A percentile compares a stretch with the other conserved stretches of the same genome.
These are phyloP conservation scores for Cacoxenus indagator DNA, from an alignment of 2,888 invertebrate genomes.

Conservation along the genomic window DNA sequence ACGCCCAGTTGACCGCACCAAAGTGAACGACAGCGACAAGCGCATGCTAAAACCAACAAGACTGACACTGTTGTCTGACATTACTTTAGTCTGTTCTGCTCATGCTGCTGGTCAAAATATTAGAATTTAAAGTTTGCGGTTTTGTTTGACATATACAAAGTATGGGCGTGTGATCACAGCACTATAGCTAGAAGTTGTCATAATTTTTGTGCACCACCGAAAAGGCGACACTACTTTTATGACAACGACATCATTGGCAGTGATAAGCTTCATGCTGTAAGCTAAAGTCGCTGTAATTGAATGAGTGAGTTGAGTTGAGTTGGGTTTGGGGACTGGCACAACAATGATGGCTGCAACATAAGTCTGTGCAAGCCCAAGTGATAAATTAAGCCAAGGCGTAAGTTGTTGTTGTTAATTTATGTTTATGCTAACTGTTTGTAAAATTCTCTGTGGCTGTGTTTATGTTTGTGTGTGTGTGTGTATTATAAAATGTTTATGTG, in stretches of 20 bases:
- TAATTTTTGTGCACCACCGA: constrained; percentile 1
- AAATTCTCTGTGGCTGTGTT: background rate
- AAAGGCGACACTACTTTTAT: background rate
- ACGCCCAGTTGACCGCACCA: background rate
- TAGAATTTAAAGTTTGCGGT: constrained; percentile 18
- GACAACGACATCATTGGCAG: background rate
- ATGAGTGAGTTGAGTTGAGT: too few species aligned
- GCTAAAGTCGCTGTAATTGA: background rate
- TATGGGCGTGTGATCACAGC: background rate
- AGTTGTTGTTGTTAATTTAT: background rate
- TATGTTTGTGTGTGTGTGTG: background rate
- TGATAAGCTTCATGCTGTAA: background rate
- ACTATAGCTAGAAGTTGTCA: background rate
- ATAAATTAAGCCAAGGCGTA: background rate
- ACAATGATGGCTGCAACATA: too few species aligned
- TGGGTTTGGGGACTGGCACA: too few species aligned
- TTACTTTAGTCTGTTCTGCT: background rate
- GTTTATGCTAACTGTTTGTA: background rate
- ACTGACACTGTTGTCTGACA: constrained; percentile 9
- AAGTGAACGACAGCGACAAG: background rate
- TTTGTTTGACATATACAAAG: background rate
- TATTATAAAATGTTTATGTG: constrained; percentile 29
- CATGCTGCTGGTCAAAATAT: constrained; percentile 2
- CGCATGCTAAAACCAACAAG: background rate
- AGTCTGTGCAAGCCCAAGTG: background rate